Evolutionary conservation across 2,113 vertebrate genomes (phyloP).

Genomic region (Rhegmatorhina hoffmannsi): DNA sequence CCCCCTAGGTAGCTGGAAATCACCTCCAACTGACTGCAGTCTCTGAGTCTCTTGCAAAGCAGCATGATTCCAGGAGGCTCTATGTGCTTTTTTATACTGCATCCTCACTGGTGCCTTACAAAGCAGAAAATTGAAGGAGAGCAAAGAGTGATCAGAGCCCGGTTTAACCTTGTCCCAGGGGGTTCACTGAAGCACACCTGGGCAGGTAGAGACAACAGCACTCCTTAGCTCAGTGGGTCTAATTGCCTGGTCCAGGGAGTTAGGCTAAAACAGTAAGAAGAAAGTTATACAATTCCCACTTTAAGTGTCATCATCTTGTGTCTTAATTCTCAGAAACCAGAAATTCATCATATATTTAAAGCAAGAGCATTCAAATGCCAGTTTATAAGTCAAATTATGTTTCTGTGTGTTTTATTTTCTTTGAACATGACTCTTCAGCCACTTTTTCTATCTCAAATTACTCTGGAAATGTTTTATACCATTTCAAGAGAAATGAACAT

Average conservation of each 20-base stretch:
- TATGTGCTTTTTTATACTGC: accelerated
- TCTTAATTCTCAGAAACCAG: neutral
- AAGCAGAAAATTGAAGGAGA: neutral
- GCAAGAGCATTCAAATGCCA: neutral
- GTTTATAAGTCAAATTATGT: neutral
- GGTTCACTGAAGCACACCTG: neutral
- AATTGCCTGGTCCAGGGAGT: neutral
- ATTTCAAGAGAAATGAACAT: conserved; percentile 33
- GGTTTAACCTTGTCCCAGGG: neutral
- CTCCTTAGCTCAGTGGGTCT: neutral
- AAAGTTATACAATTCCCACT: neutral
- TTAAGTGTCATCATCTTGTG: neutral
- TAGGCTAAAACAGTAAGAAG: neutral
- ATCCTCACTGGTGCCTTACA: neutral
- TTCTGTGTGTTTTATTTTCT: neutral
- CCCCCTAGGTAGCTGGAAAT: neutral
- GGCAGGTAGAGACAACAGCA: neutral
- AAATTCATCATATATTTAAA: neutral
- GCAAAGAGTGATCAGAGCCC: neutral
- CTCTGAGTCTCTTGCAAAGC: neutral
- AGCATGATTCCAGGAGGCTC: neutral
- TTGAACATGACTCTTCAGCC: neutral
- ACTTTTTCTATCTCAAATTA: conserved; percentile 1
- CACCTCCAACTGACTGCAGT: neutral
- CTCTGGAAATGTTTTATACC: neutral